Evolutionary conservation across 2,888 invertebrate species (phyloP).

Genomic region (Sphecodes monilicornis): DNA sequence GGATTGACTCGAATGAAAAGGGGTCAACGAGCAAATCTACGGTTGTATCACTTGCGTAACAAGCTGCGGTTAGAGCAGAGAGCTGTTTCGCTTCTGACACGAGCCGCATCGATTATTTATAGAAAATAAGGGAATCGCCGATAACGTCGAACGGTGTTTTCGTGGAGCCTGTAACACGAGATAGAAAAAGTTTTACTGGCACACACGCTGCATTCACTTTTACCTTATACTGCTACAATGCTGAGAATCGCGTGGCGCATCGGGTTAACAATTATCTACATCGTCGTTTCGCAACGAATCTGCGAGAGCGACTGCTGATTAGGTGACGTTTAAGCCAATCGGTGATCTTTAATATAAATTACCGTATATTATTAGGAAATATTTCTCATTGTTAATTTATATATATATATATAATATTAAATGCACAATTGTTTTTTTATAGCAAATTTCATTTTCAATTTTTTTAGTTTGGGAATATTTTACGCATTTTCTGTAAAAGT

Average conservation of each 20-base stretch:
- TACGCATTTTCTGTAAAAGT: neutral
- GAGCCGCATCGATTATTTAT: slow-evolving; percentile 50
- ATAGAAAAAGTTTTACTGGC: neutral
- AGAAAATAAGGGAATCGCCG: slow-evolving; percentile 45
- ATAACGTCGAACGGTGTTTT: neutral
- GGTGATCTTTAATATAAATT: neutral
- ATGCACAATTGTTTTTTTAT: neutral
- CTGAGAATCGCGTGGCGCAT: neutral
- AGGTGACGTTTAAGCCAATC: neutral
- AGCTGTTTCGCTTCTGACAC: slow-evolving; percentile 33
- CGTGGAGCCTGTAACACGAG: neutral
- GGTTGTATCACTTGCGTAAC: slow-evolving; percentile 55
- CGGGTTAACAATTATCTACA: neutral
- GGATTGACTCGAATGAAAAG: slow-evolving; percentile 49
- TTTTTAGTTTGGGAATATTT: neutral
- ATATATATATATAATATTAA: too few species aligned
- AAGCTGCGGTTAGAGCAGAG: slow-evolving; percentile 29
- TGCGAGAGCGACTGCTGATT: neutral
- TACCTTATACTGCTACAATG: neutral
- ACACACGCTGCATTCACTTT: neutral
- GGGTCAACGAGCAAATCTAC: slow-evolving; percentile 61
- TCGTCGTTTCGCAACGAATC: neutral
- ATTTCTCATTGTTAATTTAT: too few species aligned
- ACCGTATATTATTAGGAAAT: neutral
- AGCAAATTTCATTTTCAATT: neutral